Base-by-base conservation (phyloP, 2,113 vertebrate species). In the Myotis yumanensis region DNA sequence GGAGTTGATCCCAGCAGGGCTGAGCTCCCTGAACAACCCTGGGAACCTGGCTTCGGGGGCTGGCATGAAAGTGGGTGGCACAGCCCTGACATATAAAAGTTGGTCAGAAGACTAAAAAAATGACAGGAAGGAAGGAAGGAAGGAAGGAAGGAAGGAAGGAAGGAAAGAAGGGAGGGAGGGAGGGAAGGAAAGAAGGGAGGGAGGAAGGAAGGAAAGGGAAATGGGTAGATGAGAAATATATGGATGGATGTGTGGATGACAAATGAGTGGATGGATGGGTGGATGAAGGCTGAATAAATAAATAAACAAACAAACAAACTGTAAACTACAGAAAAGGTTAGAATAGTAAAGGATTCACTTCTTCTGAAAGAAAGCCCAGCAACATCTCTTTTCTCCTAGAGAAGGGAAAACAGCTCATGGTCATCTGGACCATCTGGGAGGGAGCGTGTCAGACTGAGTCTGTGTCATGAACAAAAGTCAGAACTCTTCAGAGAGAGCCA, bases 1-100 rank as follows among this genome's bases (percentile, higher is more conserved):
- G 92, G 73, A 80, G 30, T 52, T 62, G 18, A 59, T 91, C 90
- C 84, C 85, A 82, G 92, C 66, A 90, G 87, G 59, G 59, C 62
- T 88, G 66, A 94, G 48, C 62, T 82, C 80, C 66, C 37, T 77
- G 11, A 75, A 75, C 32, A 59, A 17, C 46, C 51, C 30, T 25
- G 52, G 77, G 37, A 91, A 30, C 30, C 37, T 46, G 69, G 75
- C 57, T 94, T 76, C 16, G 51, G 90, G 90, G 69, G 16, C 52
- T 71, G 48, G 68, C 51, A 57, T 16, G 51, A 52, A 84, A 84
- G 22, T 23, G 77, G 87, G 10, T 28, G 35, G 54, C 23, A 71
- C 3, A 77, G 52, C 23, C 51, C 75, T 86, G 59, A 28, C 73
- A 40, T 12, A 30, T 0, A 30, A 43, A 91, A 17, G 28, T 81